These are phyloP conservation scores for Diadegma fenestrale DNA, from an alignment of 2,888 invertebrate genomes.

Conservation along the genomic window DNA sequence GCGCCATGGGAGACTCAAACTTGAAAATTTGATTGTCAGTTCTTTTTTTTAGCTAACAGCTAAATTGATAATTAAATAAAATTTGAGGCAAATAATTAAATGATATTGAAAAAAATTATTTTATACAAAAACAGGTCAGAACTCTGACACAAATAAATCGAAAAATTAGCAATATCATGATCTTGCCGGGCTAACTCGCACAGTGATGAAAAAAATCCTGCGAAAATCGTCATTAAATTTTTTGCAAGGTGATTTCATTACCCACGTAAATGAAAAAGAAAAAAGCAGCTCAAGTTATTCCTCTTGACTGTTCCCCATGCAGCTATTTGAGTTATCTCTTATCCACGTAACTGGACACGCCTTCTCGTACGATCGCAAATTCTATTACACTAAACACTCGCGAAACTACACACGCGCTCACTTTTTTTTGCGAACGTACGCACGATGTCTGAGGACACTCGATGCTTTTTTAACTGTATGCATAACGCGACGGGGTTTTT, in stretches of 20 bases:
- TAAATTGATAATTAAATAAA: too few species aligned
- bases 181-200: neutral
- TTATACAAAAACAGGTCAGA: too few species aligned
- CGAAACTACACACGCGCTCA: neutral
- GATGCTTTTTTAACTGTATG: conserved; percentile 50
- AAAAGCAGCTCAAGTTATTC: conserved; percentile 22
- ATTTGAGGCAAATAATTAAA: too few species aligned
- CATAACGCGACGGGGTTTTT: conserved; percentile 15
- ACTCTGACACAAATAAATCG: too few species aligned
- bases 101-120: too few species aligned
- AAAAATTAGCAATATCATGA: too few species aligned
- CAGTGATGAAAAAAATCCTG: neutral
- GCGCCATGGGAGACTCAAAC: too few species aligned
- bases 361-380: conserved; percentile 53
- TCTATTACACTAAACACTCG: conserved; percentile 13
- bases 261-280: conserved; percentile 1
- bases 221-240: neutral
- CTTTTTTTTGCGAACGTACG: conserved; percentile 50
- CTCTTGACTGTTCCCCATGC: conserved; percentile 19
- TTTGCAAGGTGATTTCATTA: neutral
- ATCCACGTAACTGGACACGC: conserved; percentile 52
- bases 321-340: conserved; percentile 46
- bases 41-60: too few species aligned
- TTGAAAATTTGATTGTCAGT: too few species aligned
- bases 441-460: conserved; percentile 25